Percentiles rank a stretch among this genome's conserved stretches.
phyloP scores from a whole-genome alignment of 2,888 invertebrate genomes.

The Adelognathus sp. region DNA sequence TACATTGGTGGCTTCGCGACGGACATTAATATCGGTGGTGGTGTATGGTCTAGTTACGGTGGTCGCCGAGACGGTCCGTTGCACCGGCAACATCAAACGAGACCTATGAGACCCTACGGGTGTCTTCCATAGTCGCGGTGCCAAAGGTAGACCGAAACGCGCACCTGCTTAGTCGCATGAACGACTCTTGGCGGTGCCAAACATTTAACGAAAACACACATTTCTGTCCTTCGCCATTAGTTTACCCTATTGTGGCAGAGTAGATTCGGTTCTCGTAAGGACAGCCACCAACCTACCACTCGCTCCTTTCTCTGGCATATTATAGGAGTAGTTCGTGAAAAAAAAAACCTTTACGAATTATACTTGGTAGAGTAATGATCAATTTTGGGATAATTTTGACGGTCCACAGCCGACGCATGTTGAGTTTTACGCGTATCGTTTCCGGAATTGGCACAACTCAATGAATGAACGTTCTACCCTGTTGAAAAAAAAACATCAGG shows the following conservation, averaged over 20 bases:
- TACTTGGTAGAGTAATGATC: background rate
- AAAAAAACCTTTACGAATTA: too few relatives aligned
- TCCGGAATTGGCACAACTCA: background rate
- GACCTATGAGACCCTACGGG: constrained; percentile 6
- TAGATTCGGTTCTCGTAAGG: background rate
- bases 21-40: constrained; percentile 45
- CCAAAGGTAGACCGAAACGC: background rate
- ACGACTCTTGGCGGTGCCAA: constrained; percentile 39
- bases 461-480: too few relatives aligned
- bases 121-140: background rate
- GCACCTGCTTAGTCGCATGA: constrained; percentile 53
- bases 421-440: too few relatives aligned
- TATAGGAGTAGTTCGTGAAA: background rate
- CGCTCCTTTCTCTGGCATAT: background rate
- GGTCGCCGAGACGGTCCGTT: constrained; percentile 15
- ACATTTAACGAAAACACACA: constrained; percentile 51
- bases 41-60: constrained; percentile 14
- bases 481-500: too few relatives aligned
- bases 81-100: constrained; percentile 53
- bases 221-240: constrained; percentile 45
- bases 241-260: constrained; percentile 38
- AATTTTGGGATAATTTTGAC: background rate
- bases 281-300: constrained; percentile 11
- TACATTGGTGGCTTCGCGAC: constrained; percentile 9
- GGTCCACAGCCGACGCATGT: too few relatives aligned